phyloP scores from a whole-genome alignment of 2,888 invertebrate species.

The Thera obeliscata region DNA sequence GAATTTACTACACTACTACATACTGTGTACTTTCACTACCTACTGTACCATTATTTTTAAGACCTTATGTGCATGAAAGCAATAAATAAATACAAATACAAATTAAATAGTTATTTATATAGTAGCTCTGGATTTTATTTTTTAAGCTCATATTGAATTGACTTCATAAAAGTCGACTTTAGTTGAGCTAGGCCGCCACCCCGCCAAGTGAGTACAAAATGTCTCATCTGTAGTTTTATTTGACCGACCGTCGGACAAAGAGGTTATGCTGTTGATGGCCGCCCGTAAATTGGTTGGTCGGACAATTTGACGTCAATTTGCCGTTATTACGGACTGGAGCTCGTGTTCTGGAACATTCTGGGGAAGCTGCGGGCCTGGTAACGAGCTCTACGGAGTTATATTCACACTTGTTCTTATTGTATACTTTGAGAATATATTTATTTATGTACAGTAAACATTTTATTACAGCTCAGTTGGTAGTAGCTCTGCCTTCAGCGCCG shows the following conservation, averaged over 20 bases:
- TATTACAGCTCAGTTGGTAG: too few species aligned
- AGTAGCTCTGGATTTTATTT: too few species aligned
- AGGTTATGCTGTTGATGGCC: slow-evolving; percentile 37
- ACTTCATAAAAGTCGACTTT: background rate
- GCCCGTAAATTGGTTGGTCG: slow-evolving; percentile 39
- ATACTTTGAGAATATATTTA: too few species aligned
- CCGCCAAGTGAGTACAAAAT: background rate
- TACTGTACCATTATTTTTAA: too few species aligned
- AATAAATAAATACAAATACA: too few species aligned
- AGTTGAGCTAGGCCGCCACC: background rate
- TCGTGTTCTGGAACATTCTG: slow-evolving; percentile 35
- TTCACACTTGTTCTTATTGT: background rate
- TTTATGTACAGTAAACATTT: too few species aligned
- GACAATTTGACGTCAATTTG: slow-evolving; percentile 45
- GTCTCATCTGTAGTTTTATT: background rate
- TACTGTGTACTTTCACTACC: too few species aligned
- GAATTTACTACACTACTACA: too few species aligned
- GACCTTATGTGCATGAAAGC: too few species aligned
- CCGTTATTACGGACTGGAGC: slow-evolving; percentile 40
- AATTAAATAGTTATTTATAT: too few species aligned
- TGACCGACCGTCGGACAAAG: slow-evolving; percentile 31
- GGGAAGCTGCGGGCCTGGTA: background rate
- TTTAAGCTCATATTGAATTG: too few species aligned
- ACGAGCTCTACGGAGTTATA: slow-evolving; percentile 1
- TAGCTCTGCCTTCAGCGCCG: too few species aligned